These are phyloP conservation scores for Nothobranchius furzeri DNA, from an alignment of 2,113 vertebrate species.

Conservation along the genomic window DNA sequence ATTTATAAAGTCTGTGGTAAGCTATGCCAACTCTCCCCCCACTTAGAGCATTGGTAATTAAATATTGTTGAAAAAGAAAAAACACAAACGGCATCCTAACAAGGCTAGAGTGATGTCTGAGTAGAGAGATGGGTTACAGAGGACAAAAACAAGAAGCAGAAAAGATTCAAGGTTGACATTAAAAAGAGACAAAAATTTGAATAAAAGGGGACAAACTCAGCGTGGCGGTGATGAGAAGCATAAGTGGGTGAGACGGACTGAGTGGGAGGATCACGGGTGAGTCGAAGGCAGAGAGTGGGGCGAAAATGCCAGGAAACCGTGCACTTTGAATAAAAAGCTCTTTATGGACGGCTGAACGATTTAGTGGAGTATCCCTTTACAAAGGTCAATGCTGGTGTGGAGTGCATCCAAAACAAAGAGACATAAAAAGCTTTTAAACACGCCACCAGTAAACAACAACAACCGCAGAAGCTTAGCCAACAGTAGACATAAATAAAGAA, in stretches of 20 bases:
- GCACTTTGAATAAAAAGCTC: conserved; percentile 66
- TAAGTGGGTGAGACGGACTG: conserved; percentile 14
- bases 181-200: background rate
- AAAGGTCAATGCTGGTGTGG: conserved; percentile 65
- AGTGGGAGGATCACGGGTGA: conserved; percentile 51
- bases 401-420: conserved; percentile 45
- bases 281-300: conserved; percentile 31
- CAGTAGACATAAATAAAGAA: conserved; percentile 4
- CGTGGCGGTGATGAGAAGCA: conserved; percentile 4
- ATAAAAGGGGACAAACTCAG: background rate
- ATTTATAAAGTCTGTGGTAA: background rate
- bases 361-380: conserved; percentile 70
- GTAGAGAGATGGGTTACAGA: background rate
- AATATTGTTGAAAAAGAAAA: conserved; percentile 24
- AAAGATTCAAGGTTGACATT: no score
- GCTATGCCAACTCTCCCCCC: conserved; percentile 20
- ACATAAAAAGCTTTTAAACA: conserved; percentile 25
- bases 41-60: conserved; percentile 30
- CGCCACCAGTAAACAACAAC: conserved; percentile 39
- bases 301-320: conserved; percentile 66
- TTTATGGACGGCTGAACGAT: conserved; percentile 66
- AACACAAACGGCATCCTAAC: background rate
- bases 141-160: background rate
- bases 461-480: conserved; percentile 20
- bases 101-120: conserved; percentile 4